Evolutionary conservation across 30 jellyfish, hydroid and myxozoan species (phyloP).

Genomic region (Chrysaora quinquecirrha): DNA sequence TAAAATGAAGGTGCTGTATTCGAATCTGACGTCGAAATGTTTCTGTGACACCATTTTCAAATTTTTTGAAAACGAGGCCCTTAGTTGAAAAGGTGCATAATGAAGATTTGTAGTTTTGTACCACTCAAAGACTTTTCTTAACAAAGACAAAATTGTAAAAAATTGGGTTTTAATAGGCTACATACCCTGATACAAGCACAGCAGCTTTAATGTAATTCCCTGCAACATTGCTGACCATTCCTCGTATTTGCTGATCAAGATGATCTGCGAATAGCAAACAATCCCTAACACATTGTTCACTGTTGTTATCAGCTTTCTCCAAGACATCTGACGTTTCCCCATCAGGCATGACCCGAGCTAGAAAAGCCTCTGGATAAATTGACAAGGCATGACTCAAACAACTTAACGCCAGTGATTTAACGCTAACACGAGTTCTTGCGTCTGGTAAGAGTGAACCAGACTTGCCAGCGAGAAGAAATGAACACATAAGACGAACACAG

Average conservation of each 20-base stretch:
- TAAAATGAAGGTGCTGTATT: too few species aligned
- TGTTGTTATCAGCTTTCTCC: neutral
- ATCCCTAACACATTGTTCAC: slow-evolving; percentile 87
- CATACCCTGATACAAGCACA: slow-evolving; percentile 64
- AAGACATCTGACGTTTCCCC: slow-evolving; percentile 13
- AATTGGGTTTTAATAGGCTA: too few species aligned
- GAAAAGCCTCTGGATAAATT: slow-evolving; percentile 86
- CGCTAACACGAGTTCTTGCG: slow-evolving; percentile 92
- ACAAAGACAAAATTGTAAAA: too few species aligned
- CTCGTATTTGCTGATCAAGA: slow-evolving; percentile 91
- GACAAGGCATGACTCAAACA: slow-evolving; percentile 85
- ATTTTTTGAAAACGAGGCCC: too few species aligned
- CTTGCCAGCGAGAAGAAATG: slow-evolving; percentile 85
- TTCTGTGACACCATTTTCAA: too few species aligned
- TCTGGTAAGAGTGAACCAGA: slow-evolving; percentile 88
- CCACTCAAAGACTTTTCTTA: too few species aligned
- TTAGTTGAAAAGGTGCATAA: too few species aligned
- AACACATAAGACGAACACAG: slow-evolving; percentile 94
- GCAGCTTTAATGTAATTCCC: slow-evolving; percentile 74
- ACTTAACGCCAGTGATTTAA: slow-evolving; percentile 84
- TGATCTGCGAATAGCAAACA: slow-evolving; percentile 71
- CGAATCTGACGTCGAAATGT: too few species aligned
- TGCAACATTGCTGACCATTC: slow-evolving; percentile 73
- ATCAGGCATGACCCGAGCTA: slow-evolving; percentile 93
- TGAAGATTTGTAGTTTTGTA: too few species aligned